Conservation (phyloP, 2,113 vertebrate genomes). For the Ptyas mucosa region DNA sequence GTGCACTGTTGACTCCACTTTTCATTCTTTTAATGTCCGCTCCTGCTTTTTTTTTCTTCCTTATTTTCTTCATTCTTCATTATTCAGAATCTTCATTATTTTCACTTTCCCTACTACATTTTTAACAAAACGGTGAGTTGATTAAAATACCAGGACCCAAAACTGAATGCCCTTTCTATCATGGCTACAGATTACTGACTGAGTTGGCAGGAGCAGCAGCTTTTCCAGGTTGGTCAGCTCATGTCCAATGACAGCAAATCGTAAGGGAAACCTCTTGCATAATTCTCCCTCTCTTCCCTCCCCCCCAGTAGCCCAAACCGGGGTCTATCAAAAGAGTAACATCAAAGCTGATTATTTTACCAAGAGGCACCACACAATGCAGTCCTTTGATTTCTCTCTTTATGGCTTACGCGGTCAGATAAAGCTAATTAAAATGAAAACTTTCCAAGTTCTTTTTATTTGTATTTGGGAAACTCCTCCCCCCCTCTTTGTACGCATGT, state of each 20-base stretch:
- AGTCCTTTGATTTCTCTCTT: slow-evolving; percentile 66
- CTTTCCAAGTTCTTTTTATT: slow-evolving; percentile 52
- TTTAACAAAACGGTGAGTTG: background rate
- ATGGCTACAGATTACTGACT: slow-evolving; percentile 43
- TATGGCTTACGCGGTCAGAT: slow-evolving; percentile 54
- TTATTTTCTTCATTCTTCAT: no score
- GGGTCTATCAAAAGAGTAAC: slow-evolving; percentile 68
- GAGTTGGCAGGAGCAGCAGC: slow-evolving; percentile 23
- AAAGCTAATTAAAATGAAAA: slow-evolving; percentile 65
- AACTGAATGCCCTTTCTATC: background rate
- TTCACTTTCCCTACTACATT: slow-evolving; percentile 8
- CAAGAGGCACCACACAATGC: slow-evolving; percentile 53
- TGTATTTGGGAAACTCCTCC: slow-evolving; percentile 39
- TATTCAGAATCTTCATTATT: background rate
- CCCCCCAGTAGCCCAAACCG: slow-evolving; percentile 31
- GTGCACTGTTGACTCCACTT: background rate
- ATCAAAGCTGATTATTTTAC: slow-evolving; percentile 71
- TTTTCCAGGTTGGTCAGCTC: slow-evolving; percentile 54
- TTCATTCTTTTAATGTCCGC: background rate
- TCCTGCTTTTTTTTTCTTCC: background rate
- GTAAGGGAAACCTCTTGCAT: slow-evolving; percentile 48
- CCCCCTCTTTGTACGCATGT: background rate
- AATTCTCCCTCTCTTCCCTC: background rate
- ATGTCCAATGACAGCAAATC: slow-evolving; percentile 54
- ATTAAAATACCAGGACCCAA: background rate